These are phyloP conservation scores for Mus caroli DNA, from an alignment of 2,797 vertebrate genomes.

Conservation along the genomic window DNA sequence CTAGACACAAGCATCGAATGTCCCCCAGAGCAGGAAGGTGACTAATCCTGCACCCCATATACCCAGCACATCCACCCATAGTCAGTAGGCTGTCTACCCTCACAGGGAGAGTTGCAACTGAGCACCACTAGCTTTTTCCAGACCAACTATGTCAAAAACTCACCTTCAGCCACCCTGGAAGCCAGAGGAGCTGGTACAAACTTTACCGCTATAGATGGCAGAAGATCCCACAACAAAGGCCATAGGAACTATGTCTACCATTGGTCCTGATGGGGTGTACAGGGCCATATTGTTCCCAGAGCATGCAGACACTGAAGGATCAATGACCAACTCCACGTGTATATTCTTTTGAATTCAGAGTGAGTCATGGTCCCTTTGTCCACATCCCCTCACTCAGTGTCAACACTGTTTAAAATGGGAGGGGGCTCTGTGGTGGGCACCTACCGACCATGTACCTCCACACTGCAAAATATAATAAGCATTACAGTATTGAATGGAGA, in stretches of 20 bases:
- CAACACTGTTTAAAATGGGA: neutral
- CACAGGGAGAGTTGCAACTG: neutral
- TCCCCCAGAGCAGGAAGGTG: neutral
- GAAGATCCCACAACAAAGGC: neutral
- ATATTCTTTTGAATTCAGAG: no score
- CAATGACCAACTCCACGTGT: neutral
- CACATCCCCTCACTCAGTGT: neutral
- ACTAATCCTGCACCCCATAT: neutral
- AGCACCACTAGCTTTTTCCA: neutral
- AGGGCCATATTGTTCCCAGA: neutral
- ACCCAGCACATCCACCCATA: neutral
- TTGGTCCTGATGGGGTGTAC: no score
- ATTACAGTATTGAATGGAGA: neutral
- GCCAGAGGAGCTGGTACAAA: neutral
- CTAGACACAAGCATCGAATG: fast-evolving
- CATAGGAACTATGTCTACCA: neutral
- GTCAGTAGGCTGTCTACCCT: neutral
- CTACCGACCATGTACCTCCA: no score
- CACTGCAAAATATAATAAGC: neutral
- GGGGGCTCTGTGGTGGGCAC: no score
- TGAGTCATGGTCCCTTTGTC: neutral
- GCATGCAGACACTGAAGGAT: neutral
- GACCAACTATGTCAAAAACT: neutral
- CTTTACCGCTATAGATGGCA: neutral
- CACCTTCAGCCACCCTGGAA: neutral